Evolutionary conservation across 2,113 vertebrate genomes (phyloP).

Genomic region (Nestor notabilis): DNA sequence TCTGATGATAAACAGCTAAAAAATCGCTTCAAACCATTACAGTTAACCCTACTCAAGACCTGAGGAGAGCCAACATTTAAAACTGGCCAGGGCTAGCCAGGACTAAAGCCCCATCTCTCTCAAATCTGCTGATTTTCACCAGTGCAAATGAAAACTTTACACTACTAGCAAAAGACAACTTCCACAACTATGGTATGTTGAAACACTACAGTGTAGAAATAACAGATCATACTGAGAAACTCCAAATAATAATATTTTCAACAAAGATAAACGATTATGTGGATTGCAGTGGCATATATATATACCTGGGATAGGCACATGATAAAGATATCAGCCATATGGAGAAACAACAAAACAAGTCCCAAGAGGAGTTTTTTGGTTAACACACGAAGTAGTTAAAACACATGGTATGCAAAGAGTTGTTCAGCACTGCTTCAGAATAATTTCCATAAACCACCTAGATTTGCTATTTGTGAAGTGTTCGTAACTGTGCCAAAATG

Average conservation of each 20-base stretch:
- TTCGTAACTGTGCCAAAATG: neutral
- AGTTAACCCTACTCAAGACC: neutral
- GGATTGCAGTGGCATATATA: neutral
- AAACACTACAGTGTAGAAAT: neutral
- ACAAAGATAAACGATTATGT: neutral
- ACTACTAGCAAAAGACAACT: neutral
- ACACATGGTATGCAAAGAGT: rapidly evolving
- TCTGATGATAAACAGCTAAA: constrained; percentile 3
- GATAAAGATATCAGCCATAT: neutral
- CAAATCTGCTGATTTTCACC: neutral
- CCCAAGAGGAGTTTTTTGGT: neutral
- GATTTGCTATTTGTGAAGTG: neutral
- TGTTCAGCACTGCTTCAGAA: neutral
- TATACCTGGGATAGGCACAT: neutral
- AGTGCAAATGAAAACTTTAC: neutral
- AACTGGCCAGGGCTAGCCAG: neutral
- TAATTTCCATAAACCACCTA: neutral
- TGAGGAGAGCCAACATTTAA: neutral
- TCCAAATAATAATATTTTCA: neutral
- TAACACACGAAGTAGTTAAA: neutral
- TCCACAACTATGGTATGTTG: neutral
- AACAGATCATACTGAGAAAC: neutral
- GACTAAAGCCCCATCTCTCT: neutral
- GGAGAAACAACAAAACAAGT: neutral
- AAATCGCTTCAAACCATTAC: neutral